Base-by-base conservation (phyloP, 2,888 invertebrate species). In the Tachystola acroxantha region DNA sequence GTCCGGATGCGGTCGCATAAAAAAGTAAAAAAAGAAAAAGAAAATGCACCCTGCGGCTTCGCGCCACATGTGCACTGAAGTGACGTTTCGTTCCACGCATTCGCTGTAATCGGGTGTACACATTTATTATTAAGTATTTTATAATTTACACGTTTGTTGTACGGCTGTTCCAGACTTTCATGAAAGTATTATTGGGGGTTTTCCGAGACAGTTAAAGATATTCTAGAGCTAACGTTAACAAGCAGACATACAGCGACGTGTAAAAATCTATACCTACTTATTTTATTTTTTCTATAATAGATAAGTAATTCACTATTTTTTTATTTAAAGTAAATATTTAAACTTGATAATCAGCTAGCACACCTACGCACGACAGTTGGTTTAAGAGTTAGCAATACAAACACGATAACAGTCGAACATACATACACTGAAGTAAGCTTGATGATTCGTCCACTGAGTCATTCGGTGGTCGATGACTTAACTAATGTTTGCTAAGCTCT, bases 41-140 rank as follows among this genome's bases (percentile, higher is more conserved):
- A 53, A 63, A 65, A 58, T 48, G 48, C 53, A 43, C 51, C 56
- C 57, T 56, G 62, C 53, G 51, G 60, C 57, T 57, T 48, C 27
- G 43, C 55, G 48, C 57, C 63, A 57, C 50, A 50, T 27, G 34
- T 27, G 27, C 33, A 32, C 29, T 27, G 34, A n/a, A n/a, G n/a
- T n/a, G n/a, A 39, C 34, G n/a, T 19, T 36, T n/a, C 24, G 9
- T 16, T 14, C 16, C 16, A 30, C 9, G n/a, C 14, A 30, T 16
- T n/a, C 3, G 7, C 4, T 13, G 9, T 12, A 12, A 28, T n/a
- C 28, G 12, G 7, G 28, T 11, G 28, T 13, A 13, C 12, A 28
- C 10, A 7, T 11, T 24, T n/a, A 19, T 19, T 19, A 3, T 5
- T 19, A 19, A 19, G 3, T 7, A 19, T 5, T 19, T 19, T 19